Base-by-base conservation (phyloP, 2,888 invertebrate genomes). In the Melanchra persicariae region DNA sequence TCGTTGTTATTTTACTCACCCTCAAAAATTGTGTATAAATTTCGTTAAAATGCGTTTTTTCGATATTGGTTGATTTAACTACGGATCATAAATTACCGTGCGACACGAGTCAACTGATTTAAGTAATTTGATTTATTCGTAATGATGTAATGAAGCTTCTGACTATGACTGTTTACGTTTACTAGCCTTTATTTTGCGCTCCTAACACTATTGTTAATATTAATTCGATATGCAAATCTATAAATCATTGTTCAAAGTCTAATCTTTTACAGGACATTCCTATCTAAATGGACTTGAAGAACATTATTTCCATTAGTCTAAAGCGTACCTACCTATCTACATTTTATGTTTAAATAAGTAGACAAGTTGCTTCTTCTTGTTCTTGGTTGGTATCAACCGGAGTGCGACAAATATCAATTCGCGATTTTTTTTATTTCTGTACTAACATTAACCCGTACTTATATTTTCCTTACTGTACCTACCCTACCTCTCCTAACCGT, bases 401-500 rank as follows among this genome's bases (percentile, higher is more conserved):
- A 17, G 26, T 54, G 19, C 9, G 19, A 54, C 12, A 24, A 26
- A 70, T 24, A 37, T 10, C 26, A 22, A 24, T 54, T 54, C 45
- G 17, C 2, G 19, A 22, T 22, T 26, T 49, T 30, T 17, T 24
- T 54, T 45, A 45, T 57, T 26, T 49, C 12, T 40, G 10, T 12
- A 51, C 24, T 55, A 40, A 69, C 49, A 19, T 17, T 19, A 19
- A 7, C 1, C 1, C 19, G 19, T 7, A 40, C 40, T 40, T 15
- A 45, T 45, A 60, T 64, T 60, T 51, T 24, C 43, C 49, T 22
- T 19, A 37, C 43, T 63, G 22, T 8, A 47, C 22, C 37, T n/a
- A n/a, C n/a, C n/a, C n/a, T n/a, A n/a, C n/a, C n/a, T n/a, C n/a
- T n/a, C n/a, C 40, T 45, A 30, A n/a, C 10, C 49, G 40, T 47